A percentile compares a stretch with the other conserved stretches of the same genome.
phyloP scores from a whole-genome alignment of 2,888 invertebrate species.

The Hesperia comma region DNA sequence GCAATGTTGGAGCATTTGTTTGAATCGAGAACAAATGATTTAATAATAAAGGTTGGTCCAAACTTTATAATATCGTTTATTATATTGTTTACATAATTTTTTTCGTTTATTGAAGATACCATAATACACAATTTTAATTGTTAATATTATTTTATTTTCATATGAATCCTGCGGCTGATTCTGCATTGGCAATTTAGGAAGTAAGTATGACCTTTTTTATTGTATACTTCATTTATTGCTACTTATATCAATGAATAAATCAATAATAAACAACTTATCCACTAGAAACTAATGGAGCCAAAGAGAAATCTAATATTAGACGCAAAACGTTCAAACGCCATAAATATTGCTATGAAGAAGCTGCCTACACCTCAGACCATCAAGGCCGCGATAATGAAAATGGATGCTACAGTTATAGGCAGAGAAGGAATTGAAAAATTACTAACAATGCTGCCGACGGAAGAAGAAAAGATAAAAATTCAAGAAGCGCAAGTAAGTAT shows the following conservation, averaged over 20 bases:
- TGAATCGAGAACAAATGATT: constrained; percentile 97
- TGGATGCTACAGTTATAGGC: constrained; percentile 99
- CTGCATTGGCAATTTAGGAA: constrained; percentile 1
- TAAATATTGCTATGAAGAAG: constrained; percentile 99
- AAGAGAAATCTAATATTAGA: constrained; percentile 91
- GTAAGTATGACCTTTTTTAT: constrained; percentile 16
- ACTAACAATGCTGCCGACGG: constrained; percentile 97
- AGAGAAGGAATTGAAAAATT: constrained; percentile 99
- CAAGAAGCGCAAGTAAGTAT: constrained; percentile 92
- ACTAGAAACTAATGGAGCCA: constrained; percentile 76
- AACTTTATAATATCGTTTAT: neutral
- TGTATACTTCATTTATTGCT: neutral
- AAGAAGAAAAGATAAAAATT: constrained; percentile 98
- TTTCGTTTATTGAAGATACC: too few relatives aligned
- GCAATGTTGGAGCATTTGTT: constrained; percentile 98
- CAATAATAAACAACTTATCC: neutral
- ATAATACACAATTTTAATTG: neutral
- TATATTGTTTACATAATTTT: too few relatives aligned
- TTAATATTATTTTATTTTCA: constrained; percentile 9
- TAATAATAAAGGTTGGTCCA: constrained; percentile 90
- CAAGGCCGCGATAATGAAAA: constrained; percentile 99
- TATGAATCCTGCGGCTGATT: neutral
- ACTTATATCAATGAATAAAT: neutral
- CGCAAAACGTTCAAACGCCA: constrained; percentile 98
- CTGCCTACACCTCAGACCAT: constrained; percentile 98